Conservation (phyloP, 2,888 invertebrate species). For the Elegia similella region DNA sequence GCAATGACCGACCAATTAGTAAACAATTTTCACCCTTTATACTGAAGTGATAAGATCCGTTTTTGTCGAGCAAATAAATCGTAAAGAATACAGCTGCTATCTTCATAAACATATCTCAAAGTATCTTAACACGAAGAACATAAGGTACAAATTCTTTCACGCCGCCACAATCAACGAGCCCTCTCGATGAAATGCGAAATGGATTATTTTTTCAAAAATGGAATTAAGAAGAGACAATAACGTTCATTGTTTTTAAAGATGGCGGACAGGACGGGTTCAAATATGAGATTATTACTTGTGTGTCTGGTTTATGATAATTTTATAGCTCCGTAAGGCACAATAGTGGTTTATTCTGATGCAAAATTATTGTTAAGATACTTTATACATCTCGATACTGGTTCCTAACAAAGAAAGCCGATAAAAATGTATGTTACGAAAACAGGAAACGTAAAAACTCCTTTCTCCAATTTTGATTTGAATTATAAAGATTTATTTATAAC, state of each 20-base stretch:
- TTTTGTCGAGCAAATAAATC: conserved; percentile 50
- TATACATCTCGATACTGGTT: conserved; percentile 57
- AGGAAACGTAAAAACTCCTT: conserved; percentile 48
- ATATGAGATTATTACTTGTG: conserved; percentile 73
- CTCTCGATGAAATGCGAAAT: conserved; percentile 77
- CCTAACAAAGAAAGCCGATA: conserved; percentile 37
- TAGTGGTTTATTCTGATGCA: conserved; percentile 54
- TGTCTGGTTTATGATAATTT: conserved; percentile 71
- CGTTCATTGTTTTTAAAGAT: conserved; percentile 80
- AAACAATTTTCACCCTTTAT: conserved; percentile 53
- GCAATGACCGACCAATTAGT: conserved; percentile 66
- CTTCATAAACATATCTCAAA: conserved; percentile 33
- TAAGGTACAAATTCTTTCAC: conserved; percentile 42
- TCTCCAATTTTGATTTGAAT: conserved; percentile 31
- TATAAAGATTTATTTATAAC: conserved; percentile 13
- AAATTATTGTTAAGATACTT: conserved; percentile 48
- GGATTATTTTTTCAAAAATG: conserved; percentile 82
- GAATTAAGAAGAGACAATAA: conserved; percentile 81
- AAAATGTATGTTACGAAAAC: conserved; percentile 42
- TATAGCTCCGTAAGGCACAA: conserved; percentile 60
- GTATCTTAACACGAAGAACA: conserved; percentile 31
- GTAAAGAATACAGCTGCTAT: conserved; percentile 63
- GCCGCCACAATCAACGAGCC: conserved; percentile 57
- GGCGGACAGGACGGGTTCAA: conserved; percentile 67
- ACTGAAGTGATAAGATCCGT: conserved; percentile 52